These are phyloP conservation scores for Drosophila serrata DNA, from an alignment of 1,140 invertebrate species.

Conservation along the genomic window DNA sequence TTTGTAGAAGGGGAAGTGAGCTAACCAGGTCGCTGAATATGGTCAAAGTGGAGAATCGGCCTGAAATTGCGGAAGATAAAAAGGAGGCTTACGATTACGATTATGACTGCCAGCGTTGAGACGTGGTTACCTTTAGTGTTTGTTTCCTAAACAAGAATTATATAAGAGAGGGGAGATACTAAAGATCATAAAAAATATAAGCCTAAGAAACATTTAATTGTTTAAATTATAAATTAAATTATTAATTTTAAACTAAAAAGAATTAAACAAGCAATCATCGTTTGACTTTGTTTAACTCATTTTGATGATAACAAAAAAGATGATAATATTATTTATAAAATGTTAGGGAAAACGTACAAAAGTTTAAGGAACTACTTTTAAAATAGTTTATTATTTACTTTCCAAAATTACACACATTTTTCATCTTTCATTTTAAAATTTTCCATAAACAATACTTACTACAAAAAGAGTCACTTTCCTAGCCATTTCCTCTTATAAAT, in stretches of 20 bases:
- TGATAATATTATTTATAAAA: neutral
- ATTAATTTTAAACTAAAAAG: neutral
- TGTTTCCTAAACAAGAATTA: constrained; percentile 7
- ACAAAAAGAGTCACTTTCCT: neutral
- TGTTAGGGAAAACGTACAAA: no score
- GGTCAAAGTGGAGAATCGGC: constrained; percentile 16
- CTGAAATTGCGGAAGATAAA: constrained; percentile 36
- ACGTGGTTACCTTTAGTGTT: neutral
- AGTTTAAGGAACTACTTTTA: no score
- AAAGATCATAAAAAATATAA: neutral
- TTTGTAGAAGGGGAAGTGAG: constrained; percentile 36
- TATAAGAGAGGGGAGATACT: neutral
- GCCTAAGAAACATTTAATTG: neutral
- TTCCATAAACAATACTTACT: no score
- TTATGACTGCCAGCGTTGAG: constrained; percentile 2
- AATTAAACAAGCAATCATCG: neutral
- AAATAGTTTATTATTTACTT: neutral
- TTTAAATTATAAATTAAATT: neutral
- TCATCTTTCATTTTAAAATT: neutral
- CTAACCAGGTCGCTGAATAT: constrained; percentile 12
- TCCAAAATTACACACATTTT: neutral
- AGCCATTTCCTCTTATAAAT: neutral
- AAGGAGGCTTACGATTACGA: constrained; percentile 2
- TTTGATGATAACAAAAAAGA: neutral
- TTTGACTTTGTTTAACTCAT: neutral